Evolutionary conservation across 92 coral and sea anemone species (phyloP).

Genomic region (Pocillopora grandis): DNA sequence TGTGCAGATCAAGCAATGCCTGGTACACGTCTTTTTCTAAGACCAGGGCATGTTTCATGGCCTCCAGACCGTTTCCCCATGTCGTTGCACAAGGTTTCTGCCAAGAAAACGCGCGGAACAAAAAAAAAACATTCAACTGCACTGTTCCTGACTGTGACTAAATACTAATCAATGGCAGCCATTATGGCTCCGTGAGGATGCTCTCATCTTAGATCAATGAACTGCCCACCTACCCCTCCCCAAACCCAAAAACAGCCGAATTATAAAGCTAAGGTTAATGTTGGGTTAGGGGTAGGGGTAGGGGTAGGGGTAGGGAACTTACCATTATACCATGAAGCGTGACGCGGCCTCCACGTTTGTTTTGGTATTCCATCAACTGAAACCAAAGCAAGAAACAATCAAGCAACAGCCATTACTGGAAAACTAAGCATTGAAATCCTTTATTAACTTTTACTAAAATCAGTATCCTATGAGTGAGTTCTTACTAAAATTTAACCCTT

Average conservation of each 20-base stretch:
- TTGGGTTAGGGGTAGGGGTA: no score
- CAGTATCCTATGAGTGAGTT: no score
- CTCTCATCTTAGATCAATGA: no score
- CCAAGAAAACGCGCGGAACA: not conserved
- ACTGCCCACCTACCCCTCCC: no score
- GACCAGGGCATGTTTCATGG: constrained; percentile 67
- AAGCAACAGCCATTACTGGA: not conserved
- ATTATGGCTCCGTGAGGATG: no score
- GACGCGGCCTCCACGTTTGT: constrained; percentile 87
- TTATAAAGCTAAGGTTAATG: not conserved
- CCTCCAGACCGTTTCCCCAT: constrained; percentile 87
- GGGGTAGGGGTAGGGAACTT: constrained; percentile 19
- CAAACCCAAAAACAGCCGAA: no score
- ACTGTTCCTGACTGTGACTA: no score
- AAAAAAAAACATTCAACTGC: not conserved
- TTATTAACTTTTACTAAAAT: no score
- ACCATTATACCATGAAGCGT: constrained; percentile 63
- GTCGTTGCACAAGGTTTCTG: constrained; percentile 73
- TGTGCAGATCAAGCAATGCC: constrained; percentile 63
- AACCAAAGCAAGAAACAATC: not conserved
- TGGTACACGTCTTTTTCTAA: constrained; percentile 67
- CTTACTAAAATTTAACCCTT: no score
- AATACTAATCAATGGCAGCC: no score
- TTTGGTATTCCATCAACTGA: constrained; percentile 86
- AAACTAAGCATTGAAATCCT: no score